Conservation (phyloP, 2,113 vertebrate species). For the Pardalotus punctatus region DNA sequence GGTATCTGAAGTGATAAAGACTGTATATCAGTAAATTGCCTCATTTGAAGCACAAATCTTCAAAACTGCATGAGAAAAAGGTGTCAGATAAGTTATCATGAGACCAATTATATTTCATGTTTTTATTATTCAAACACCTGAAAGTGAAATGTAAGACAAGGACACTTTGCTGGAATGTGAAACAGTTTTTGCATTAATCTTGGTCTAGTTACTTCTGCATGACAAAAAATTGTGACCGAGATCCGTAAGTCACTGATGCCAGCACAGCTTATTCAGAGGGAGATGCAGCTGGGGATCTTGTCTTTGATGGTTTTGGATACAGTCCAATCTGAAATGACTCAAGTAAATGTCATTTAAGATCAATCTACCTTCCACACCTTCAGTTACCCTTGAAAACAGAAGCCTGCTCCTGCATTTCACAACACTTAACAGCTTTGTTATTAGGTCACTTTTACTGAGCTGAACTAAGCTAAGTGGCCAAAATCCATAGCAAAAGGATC, state of each 20-base stretch:
- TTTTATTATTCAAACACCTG: not conserved
- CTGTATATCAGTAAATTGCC: not conserved
- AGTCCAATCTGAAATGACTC: not conserved
- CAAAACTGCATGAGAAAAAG: not conserved
- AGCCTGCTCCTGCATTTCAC: not conserved
- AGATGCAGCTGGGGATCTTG: not conserved
- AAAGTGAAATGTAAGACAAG: not conserved
- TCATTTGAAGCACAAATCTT: not conserved
- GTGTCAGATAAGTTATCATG: not conserved
- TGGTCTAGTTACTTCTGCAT: not conserved
- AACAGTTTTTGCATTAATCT: not conserved
- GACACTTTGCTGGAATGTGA: not conserved
- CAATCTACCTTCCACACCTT: not conserved
- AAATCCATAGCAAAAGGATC: not conserved
- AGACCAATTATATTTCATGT: not conserved
- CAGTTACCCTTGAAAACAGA: not conserved
- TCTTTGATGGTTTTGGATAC: not conserved
- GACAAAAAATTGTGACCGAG: not conserved
- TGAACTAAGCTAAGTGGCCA: not conserved
- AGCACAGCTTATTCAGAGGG: not conserved
- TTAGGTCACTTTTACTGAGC: not conserved
- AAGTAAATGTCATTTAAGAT: not conserved
- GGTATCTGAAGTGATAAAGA: not conserved
- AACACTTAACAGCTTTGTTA: not conserved
- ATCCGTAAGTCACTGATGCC: accelerated